Conservation (phyloP, 2,113 vertebrate genomes). For the Blennius ocellaris region DNA sequence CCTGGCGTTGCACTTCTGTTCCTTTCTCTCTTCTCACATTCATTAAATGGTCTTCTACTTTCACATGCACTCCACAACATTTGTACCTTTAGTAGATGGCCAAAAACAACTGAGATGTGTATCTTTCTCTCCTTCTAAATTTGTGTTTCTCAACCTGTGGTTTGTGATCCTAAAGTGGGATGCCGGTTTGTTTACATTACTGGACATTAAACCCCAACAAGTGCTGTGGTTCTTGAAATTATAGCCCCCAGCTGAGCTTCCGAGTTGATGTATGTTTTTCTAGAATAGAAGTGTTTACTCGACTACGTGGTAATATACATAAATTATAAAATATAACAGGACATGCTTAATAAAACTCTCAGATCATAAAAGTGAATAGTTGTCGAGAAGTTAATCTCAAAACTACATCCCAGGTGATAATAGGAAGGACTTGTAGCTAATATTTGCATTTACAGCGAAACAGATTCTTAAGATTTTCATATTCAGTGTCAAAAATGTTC, state of each 20-base stretch:
- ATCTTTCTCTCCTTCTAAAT: background rate
- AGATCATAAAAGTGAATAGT: background rate
- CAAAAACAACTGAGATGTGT: background rate
- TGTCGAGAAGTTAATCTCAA: background rate
- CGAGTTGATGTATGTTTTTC: constrained; percentile 5
- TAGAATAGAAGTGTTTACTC: constrained; percentile 20
- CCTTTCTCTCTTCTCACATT: background rate
- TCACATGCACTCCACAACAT: background rate
- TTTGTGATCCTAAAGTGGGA: no score
- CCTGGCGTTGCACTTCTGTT: background rate
- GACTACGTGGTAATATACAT: constrained; percentile 17
- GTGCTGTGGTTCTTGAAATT: constrained; percentile 11
- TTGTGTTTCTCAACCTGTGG: background rate
- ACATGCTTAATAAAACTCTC: constrained; percentile 14
- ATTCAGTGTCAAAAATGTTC: background rate
- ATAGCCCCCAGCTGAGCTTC: background rate
- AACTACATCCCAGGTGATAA: constrained; percentile 2
- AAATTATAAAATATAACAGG: constrained; percentile 24
- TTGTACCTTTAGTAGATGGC: background rate
- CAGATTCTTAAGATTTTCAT: background rate
- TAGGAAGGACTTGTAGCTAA: background rate
- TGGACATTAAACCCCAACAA: constrained; percentile 17
- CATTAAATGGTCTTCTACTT: background rate
- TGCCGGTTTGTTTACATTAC: no score
- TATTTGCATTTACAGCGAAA: constrained; percentile 7